Percentiles rank a stretch among this genome's conserved stretches.
Conservation (phyloP, 2,888 invertebrate species). For the Perithous albicinctus region DNA sequence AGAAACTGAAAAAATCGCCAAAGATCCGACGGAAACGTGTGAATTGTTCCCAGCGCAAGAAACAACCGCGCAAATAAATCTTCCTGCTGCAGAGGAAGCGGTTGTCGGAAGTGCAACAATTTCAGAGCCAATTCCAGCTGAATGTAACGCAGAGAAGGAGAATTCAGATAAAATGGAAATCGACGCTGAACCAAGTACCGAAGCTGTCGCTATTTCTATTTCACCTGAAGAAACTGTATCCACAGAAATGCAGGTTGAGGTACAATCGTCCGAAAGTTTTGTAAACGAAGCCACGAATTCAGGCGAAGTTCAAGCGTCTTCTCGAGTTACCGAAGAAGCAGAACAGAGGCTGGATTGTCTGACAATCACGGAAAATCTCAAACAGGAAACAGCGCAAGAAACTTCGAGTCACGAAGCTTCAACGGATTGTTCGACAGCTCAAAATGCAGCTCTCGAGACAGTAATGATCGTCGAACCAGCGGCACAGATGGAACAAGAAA, state of each 20-base stretch:
- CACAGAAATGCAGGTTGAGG: slow-evolving; percentile 71
- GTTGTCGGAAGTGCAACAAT: slow-evolving; percentile 5
- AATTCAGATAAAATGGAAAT: slow-evolving; percentile 68
- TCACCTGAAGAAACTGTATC: slow-evolving; percentile 69
- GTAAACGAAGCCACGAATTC: slow-evolving; percentile 72
- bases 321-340: slow-evolving; percentile 58
- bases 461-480: slow-evolving; percentile 69
- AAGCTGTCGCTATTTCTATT: not conserved
- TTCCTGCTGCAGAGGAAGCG: slow-evolving; percentile 66
- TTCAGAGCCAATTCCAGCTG: slow-evolving; percentile 46
- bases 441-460: not conserved
- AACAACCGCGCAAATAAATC: slow-evolving; percentile 14
- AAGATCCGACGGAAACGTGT: slow-evolving; percentile 34
- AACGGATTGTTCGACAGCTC: not conserved
- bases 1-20: slow-evolving; percentile 46
- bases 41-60: slow-evolving; percentile 18
- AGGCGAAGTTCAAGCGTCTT: slow-evolving; percentile 52
- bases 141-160: slow-evolving; percentile 54
- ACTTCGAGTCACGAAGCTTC: slow-evolving; percentile 34
- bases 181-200: slow-evolving; percentile 42
- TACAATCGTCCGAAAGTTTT: slow-evolving; percentile 67
- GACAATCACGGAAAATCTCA: not conserved
- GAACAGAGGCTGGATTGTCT: slow-evolving; percentile 9
- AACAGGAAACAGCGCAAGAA: slow-evolving; percentile 3
- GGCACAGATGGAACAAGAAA: slow-evolving; percentile 67